These are phyloP conservation scores for Pandemis heparana DNA, from an alignment of 2,888 invertebrate species.

Conservation along the genomic window DNA sequence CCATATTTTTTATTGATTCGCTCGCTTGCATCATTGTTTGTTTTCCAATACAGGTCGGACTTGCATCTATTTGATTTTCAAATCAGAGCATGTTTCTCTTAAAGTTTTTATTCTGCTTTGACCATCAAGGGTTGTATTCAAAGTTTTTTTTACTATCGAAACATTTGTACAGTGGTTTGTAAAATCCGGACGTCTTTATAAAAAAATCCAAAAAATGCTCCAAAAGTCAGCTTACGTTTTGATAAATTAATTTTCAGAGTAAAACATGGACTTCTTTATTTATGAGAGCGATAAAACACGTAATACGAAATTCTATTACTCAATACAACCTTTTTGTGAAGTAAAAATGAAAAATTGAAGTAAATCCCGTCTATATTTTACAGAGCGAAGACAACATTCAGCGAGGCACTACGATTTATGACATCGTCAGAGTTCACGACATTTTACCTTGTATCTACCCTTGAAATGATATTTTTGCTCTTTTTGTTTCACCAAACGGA, in stretches of 20 bases:
- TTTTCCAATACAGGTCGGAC: background rate
- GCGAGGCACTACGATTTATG: slow-evolving; percentile 21
- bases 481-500: slow-evolving; percentile 18
- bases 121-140: background rate
- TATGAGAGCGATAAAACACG: background rate
- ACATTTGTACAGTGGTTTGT: background rate
- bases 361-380: slow-evolving; percentile 24
- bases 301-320: slow-evolving; percentile 1
- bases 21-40: background rate
- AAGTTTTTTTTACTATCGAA: background rate
- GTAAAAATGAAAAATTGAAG: slow-evolving; percentile 17
- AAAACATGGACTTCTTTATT: slow-evolving; percentile 9
- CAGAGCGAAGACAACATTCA: slow-evolving; percentile 18
- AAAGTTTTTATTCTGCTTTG: background rate
- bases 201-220: background rate
- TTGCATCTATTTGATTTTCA: too few species aligned
- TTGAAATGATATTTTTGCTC: slow-evolving; percentile 19
- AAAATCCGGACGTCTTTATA: background rate
- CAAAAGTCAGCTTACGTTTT: background rate
- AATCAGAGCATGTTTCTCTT: background rate
- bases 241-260: background rate
- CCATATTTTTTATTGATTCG: background rate
- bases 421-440: slow-evolving; percentile 25
- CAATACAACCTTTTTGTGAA: slow-evolving; percentile 9
- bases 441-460: slow-evolving; percentile 21